Conservation (phyloP, 1,140 invertebrate genomes). For the Drosophila pseudoananassae region DNA sequence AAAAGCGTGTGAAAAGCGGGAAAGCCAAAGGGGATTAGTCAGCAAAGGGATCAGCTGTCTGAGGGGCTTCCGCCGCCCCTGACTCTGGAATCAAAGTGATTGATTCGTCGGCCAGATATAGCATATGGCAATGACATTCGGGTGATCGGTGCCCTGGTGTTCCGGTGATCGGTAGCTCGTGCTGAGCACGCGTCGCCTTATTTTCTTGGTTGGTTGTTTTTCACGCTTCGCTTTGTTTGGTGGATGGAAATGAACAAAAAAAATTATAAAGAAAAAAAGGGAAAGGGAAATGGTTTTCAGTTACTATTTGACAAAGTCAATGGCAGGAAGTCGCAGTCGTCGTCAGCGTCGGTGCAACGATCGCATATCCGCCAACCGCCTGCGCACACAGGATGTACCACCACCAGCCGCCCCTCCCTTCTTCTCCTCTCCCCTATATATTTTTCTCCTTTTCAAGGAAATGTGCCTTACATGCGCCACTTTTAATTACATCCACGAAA, state of each 20-base stretch:
- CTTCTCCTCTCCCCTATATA: background rate
- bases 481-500: slow-evolving; percentile 51
- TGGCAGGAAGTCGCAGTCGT: slow-evolving; percentile 65
- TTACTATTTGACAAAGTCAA: slow-evolving; percentile 74
- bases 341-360: slow-evolving; percentile 50
- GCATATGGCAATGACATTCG: slow-evolving; percentile 57
- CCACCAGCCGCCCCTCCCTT: background rate
- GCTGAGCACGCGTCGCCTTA: slow-evolving; percentile 56
- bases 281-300: slow-evolving; percentile 71
- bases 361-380: slow-evolving; percentile 73
- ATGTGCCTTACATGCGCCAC: slow-evolving; percentile 41
- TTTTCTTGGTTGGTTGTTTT: slow-evolving; percentile 8
- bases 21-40: slow-evolving; percentile 21
- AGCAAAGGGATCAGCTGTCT: slow-evolving; percentile 35
- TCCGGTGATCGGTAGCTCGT: slow-evolving; percentile 32
- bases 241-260: slow-evolving; percentile 11
- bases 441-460: slow-evolving; percentile 56
- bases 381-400: slow-evolving; percentile 72
- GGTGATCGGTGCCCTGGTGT: slow-evolving; percentile 24
- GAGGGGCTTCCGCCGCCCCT: slow-evolving; percentile 40
- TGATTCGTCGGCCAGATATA: slow-evolving; percentile 23
- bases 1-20: slow-evolving; percentile 45
- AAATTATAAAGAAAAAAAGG: slow-evolving; percentile 5
- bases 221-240: slow-evolving; percentile 19
- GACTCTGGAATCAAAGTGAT: slow-evolving; percentile 3